Evolutionary conservation across 92 coral and sea anemone species (phyloP).

Genomic region (Heteractis magnifica): DNA sequence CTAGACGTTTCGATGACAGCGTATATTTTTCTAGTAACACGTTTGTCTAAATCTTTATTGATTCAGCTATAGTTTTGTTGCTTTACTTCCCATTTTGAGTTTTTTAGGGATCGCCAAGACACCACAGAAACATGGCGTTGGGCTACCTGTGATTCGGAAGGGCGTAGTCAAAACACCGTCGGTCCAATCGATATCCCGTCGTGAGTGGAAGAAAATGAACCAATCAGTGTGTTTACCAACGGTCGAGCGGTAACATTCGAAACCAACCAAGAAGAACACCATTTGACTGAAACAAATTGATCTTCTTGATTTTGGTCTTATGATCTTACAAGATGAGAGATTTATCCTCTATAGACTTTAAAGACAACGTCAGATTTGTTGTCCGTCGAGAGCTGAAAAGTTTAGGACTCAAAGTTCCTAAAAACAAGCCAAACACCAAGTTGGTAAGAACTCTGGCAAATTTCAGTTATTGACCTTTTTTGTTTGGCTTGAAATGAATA

Average conservation of each 20-base stretch:
- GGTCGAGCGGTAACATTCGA: conserved; percentile 58
- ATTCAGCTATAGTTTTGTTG: too few relatives aligned
- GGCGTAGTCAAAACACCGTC: conserved; percentile 12
- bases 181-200: conserved; percentile 11
- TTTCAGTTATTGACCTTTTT: neutral
- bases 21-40: too few relatives aligned
- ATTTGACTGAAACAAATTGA: neutral
- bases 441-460: conserved; percentile 50
- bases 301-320: conserved; percentile 3
- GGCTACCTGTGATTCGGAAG: neutral
- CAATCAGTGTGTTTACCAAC: conserved; percentile 54
- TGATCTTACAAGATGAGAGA: conserved; percentile 69
- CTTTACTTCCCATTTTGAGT: too few relatives aligned
- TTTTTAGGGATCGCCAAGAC: too few relatives aligned
- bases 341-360: conserved; percentile 89
- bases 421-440: conserved; percentile 54
- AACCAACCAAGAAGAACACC: neutral
- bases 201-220: conserved; percentile 21
- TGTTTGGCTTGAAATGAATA: neutral
- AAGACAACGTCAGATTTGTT: conserved; percentile 86
- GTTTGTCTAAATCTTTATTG: too few relatives aligned
- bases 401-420: conserved; percentile 93
- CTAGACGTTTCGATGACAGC: too few relatives aligned
- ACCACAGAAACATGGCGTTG: too few relatives aligned
- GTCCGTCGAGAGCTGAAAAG: conserved; percentile 84